Conservation (phyloP, 37 sponge, comb jelly and placozoan genomes). For the Geodia barretti region DNA sequence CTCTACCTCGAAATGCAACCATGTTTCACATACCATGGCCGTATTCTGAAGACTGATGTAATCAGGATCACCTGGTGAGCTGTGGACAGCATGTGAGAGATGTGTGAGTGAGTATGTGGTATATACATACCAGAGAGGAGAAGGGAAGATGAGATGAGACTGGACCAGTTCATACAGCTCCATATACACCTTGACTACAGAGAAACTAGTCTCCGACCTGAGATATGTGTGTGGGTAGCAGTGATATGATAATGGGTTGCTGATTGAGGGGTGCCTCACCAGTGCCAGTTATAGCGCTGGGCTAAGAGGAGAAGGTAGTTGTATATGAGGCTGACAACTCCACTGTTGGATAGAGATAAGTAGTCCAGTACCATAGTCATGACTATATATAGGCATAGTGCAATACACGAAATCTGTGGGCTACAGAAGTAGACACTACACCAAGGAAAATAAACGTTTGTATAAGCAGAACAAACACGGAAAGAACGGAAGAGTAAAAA, state of each 20-base stretch:
- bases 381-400: too few relatives aligned
- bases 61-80: background rate
- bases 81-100: background rate
- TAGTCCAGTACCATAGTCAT: too few relatives aligned
- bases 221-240: background rate
- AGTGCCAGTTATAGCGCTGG: slow-evolving; percentile 42
- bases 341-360: slow-evolving; percentile 11
- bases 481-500: too few relatives aligned
- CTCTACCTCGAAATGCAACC: too few relatives aligned
- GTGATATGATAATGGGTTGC: too few relatives aligned
- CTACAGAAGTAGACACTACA: too few relatives aligned
- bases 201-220: background rate
- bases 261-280: slow-evolving; percentile 45
- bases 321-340: slow-evolving; percentile 40
- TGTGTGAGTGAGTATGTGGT: background rate
- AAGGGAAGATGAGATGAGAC: slow-evolving; percentile 43
- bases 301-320: slow-evolving; percentile 40
- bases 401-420: too few relatives aligned
- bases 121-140: slow-evolving; percentile 45
- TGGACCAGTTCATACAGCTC: slow-evolving; percentile 56
- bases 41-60: background rate
- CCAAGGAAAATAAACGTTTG: too few relatives aligned
- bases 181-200: slow-evolving; percentile 13
- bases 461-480: too few relatives aligned
- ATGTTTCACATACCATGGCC: background rate